Conservation (phyloP, 1,140 invertebrate genomes). For the Dendroctonus valens region DNA sequence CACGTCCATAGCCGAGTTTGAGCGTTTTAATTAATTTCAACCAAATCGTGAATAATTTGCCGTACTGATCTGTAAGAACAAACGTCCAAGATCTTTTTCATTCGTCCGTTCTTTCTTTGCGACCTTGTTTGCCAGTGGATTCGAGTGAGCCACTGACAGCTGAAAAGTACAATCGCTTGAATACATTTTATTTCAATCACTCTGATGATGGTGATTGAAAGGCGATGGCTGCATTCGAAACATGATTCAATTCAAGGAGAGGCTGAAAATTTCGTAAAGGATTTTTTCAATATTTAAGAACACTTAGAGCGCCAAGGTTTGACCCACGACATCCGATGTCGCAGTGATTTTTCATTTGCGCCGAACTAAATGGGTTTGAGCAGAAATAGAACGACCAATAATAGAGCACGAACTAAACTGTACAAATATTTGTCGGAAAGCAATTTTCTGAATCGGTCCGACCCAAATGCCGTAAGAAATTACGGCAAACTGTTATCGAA, state of each 20-base stretch:
- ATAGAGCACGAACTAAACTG: background rate
- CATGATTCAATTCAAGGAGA: no score
- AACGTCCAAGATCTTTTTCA: background rate
- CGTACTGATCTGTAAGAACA: background rate
- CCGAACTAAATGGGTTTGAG: no score
- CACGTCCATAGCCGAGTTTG: conserved; percentile 6
- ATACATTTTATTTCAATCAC: no score
- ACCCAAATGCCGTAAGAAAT: conserved; percentile 8
- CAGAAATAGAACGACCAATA: no score
- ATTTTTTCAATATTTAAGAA: no score
- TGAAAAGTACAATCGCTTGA: background rate
- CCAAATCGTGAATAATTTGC: conserved; percentile 9
- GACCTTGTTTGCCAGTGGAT: background rate
- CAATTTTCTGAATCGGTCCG: conserved; percentile 14
- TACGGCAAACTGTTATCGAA: conserved; percentile 3
- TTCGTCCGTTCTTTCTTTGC: background rate
- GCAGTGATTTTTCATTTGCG: no score
- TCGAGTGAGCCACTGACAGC: conserved; percentile 1
- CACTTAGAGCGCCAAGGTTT: no score
- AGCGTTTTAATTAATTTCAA: conserved; percentile 15
- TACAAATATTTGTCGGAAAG: conserved; percentile 17
- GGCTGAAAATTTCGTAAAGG: no score
- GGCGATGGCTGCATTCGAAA: no score
- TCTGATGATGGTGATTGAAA: no score
- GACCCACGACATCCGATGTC: no score